A percentile compares a stretch with the other conserved stretches of the same genome.
These are phyloP conservation scores for Halictus quadricinctus DNA, from an alignment of 2,888 invertebrate genomes.

Conservation along the genomic window DNA sequence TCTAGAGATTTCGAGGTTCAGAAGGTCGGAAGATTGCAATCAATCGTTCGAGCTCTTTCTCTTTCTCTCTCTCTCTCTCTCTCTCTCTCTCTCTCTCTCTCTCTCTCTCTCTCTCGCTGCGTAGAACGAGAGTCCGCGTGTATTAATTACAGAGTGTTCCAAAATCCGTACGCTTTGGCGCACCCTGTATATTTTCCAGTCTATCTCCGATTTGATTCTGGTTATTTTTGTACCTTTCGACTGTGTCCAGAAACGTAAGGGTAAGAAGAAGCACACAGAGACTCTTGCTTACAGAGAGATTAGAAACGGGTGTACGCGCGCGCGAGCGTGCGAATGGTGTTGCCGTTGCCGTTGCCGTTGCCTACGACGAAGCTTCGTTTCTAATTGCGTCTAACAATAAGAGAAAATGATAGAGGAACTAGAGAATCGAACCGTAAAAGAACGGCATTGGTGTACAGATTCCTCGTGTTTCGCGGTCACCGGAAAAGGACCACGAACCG, in stretches of 20 bases:
- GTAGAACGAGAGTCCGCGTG: constrained; percentile 22
- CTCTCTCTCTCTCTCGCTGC: background rate
- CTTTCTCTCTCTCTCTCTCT: background rate
- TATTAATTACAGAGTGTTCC: constrained; percentile 25
- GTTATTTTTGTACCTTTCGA: constrained; percentile 73
- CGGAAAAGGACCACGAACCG: background rate
- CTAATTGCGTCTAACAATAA: constrained; percentile 9
- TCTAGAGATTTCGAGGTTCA: too few relatives aligned
- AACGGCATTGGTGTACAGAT: constrained; percentile 13
- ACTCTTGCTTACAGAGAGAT: constrained; percentile 13
- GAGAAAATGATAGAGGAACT: background rate
- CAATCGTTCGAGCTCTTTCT: background rate
- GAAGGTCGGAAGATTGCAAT: background rate
- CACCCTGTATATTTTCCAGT: constrained; percentile 45
- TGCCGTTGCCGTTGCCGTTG: background rate
- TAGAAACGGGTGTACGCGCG: background rate
- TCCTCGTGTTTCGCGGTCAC: background rate
- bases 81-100: background rate
- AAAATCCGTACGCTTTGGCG: constrained; percentile 30
- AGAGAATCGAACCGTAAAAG: background rate
- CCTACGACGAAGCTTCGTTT: constrained; percentile 15
- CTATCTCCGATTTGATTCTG: constrained; percentile 66
- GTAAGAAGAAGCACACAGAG: constrained; percentile 25
- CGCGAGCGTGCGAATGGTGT: background rate
- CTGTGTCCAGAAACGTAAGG: constrained; percentile 53